Evolutionary conservation across 2,113 vertebrate genomes (phyloP), one percentile per base, ranked within the genome.

Genomic region (Malurus melanocephalus): DNA sequence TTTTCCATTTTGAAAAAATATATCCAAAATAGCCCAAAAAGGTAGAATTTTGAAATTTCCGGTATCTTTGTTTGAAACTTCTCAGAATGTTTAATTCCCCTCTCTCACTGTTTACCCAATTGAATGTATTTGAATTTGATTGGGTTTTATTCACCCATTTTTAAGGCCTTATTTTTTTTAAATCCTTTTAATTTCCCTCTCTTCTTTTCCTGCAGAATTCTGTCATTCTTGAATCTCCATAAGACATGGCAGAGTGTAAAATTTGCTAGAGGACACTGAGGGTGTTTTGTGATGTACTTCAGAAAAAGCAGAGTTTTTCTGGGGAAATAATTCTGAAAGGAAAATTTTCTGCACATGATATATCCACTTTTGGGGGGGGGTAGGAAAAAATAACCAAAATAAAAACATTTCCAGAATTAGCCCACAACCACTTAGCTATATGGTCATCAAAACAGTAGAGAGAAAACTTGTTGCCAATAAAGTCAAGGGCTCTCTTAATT

Each of bases 401-500:
- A 18, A 80, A 85, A 75, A 64, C 35, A 46, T 67, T 55, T 73
- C 85, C 94, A 90, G 85, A 93, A 87, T 92, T 95, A 94, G 49
- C n/a, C 52, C 76, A 74, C 52, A 90, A 43, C 73, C 65, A 88
- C 86, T 93, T 86, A 91, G 88, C 92, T 95, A 52, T 69, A 80
- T 88, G 93, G 94, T 90, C 95, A 92, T 96, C 93, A 95, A 95
- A 93, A 94, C 57, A 84, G 59, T 81, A 80, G 92, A 95, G 90
- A 93, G 88, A 92, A 95, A 93, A 73, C 28, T 78, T 93, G 82
- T 85, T 96, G 94, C 94, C 93, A 94, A 79, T 97, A 87, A 61
- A 95, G 92, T 95, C 52, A 86, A 84, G 90, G 95, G 74, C 88
- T 96, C 94, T 96, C 96, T 97, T 97, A 97, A 98, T 98, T 98